These are phyloP conservation scores for Synanthedon vespiformis DNA, from an alignment of 2,888 invertebrate species.

Conservation along the genomic window DNA sequence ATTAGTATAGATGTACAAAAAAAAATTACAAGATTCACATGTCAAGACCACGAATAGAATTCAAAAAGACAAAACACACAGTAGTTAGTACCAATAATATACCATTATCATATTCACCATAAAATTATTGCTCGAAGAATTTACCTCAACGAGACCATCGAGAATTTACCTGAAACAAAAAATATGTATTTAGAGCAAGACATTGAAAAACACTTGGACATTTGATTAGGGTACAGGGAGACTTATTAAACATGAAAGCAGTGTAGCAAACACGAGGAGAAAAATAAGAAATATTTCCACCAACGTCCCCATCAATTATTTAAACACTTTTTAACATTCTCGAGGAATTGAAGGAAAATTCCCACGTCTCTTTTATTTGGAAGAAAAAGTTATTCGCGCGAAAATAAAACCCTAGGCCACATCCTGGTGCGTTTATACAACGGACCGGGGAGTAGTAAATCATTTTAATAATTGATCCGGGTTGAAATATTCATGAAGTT, in stretches of 20 bases:
- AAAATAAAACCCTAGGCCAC: conserved; percentile 30
- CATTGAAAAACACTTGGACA: too few relatives aligned
- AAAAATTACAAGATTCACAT: too few relatives aligned
- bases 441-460: conserved; percentile 51
- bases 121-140: too few relatives aligned
- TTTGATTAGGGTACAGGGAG: background rate
- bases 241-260: background rate
- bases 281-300: background rate
- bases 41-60: too few relatives aligned
- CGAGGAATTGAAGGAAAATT: conserved; percentile 4
- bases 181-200: too few relatives aligned
- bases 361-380: conserved; percentile 1
- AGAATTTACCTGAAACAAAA: too few relatives aligned
- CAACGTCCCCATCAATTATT: conserved; percentile 4
- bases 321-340: conserved; percentile 4
- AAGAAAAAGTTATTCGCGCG: conserved; percentile 5
- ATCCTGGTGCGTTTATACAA: conserved; percentile 33
- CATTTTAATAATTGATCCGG: conserved; percentile 68
- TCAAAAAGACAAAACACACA: too few relatives aligned
- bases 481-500: conserved; percentile 65
- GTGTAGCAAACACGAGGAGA: background rate
- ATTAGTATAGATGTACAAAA: too few relatives aligned
- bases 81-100: too few relatives aligned
- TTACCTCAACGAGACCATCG: too few relatives aligned
- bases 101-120: too few relatives aligned